A percentile compares a stretch with the other conserved stretches of the same genome.
Evolutionary conservation across 1,140 invertebrate species (phyloP).

Genomic region (Pectinophora gossypiella): DNA sequence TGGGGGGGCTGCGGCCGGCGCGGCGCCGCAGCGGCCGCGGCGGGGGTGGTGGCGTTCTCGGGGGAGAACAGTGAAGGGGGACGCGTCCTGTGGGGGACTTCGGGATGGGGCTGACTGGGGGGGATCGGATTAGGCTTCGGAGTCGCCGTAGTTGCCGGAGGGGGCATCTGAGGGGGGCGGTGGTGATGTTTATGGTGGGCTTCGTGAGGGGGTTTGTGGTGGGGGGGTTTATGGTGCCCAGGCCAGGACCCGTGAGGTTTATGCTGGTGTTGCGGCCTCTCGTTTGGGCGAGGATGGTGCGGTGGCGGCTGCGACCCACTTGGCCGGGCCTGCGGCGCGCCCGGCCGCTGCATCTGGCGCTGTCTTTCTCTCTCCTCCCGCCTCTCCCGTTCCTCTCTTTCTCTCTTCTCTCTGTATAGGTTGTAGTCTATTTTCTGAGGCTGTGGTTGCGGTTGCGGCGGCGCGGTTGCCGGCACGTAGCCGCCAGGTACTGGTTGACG

Average conservation of each 20-base stretch:
- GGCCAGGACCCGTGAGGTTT: constrained; percentile 52
- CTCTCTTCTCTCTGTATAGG: constrained; percentile 62
- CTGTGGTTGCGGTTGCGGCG: constrained; percentile 28
- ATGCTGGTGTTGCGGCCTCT: constrained; percentile 34
- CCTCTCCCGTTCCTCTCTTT: constrained; percentile 59
- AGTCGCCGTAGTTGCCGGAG: constrained; percentile 10
- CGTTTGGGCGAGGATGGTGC: constrained; percentile 42
- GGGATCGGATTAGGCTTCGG: constrained; percentile 6
- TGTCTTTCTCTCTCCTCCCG: constrained; percentile 46
- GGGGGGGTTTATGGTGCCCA: constrained; percentile 46
- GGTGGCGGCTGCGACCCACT: constrained; percentile 25
- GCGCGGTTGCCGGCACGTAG: constrained; percentile 49
- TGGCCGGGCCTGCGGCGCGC: not conserved
- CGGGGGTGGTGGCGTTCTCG: constrained; percentile 50
- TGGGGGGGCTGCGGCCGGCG: constrained; percentile 31
- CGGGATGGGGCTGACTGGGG: constrained; percentile 20
- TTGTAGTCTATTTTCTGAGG: constrained; percentile 69
- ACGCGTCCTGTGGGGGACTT: constrained; percentile 44
- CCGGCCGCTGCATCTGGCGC: constrained; percentile 10
- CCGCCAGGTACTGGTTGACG: constrained; percentile 53
- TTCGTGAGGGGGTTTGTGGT: constrained; percentile 49
- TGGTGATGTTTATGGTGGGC: constrained; percentile 46
- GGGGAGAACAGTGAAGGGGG: constrained; percentile 62
- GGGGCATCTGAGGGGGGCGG: constrained; percentile 11
- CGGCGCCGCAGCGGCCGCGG: constrained; percentile 35